phyloP scores from a whole-genome alignment of 2,888 invertebrate genomes.

The Eretmocerus hayati region DNA sequence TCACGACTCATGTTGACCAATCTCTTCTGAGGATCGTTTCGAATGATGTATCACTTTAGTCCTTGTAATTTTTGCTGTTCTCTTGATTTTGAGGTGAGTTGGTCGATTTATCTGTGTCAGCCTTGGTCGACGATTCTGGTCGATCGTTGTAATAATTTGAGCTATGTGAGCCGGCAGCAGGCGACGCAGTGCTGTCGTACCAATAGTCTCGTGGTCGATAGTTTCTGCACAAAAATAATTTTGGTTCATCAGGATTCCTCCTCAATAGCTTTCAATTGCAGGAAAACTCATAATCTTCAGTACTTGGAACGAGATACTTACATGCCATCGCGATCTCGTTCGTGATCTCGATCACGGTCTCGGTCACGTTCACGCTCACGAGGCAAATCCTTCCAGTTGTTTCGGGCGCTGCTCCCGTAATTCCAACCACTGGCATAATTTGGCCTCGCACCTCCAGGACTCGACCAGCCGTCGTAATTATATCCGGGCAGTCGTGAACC shows the following conservation, averaged over 20 bases:
- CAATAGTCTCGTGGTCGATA: constrained; percentile 40
- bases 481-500: constrained; percentile 26
- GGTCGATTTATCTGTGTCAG: constrained; percentile 37
- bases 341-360: constrained; percentile 13
- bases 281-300: too few species aligned
- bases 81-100: constrained; percentile 36
- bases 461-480: constrained; percentile 25
- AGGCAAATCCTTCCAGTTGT: constrained; percentile 33
- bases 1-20: not conserved
- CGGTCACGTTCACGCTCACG: constrained; percentile 32
- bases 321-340: constrained; percentile 11
- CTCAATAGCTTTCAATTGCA: not conserved
- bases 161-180: constrained; percentile 35
- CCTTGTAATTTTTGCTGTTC: constrained; percentile 32
- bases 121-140: constrained; percentile 36
- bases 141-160: constrained; percentile 38
- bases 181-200: constrained; percentile 39
- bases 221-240: constrained; percentile 24
- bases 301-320: constrained; percentile 4
- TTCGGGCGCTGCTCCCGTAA: constrained; percentile 30
- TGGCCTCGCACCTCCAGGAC: constrained; percentile 10
- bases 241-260: not conserved
- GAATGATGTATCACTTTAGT: constrained; percentile 23
- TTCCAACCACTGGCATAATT: constrained; percentile 36
- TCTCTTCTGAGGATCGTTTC: not conserved